These are phyloP conservation scores for Morphnarchus princeps DNA, from an alignment of 2,113 vertebrate genomes.

Conservation along the genomic window DNA sequence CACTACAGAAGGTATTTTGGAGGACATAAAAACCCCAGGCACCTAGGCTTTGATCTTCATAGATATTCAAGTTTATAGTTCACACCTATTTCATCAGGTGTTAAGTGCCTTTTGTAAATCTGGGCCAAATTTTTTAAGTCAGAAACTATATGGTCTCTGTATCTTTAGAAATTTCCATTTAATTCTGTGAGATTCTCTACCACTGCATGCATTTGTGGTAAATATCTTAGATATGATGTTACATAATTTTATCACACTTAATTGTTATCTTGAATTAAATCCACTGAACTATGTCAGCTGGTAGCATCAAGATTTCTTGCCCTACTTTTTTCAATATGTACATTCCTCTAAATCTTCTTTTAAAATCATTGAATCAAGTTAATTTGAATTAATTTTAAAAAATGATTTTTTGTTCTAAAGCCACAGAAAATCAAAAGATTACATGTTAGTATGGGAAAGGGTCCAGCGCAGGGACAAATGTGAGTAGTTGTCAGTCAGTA, in stretches of 20 bases:
- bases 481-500: background rate
- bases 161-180: background rate
- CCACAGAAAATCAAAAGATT: background rate
- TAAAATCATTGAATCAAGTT: background rate
- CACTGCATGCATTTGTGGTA: background rate
- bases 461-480: background rate
- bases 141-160: background rate
- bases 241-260: background rate
- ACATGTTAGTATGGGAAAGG: background rate
- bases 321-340: background rate
- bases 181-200: background rate
- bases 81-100: background rate
- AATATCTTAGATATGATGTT: background rate
- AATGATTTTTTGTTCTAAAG: background rate
- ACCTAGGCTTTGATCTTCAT: background rate
- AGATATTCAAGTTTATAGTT: background rate
- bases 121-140: background rate
- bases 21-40: background rate
- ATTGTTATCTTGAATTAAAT: background rate
- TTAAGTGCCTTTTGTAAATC: background rate
- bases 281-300: background rate
- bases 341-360: background rate
- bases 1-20: background rate
- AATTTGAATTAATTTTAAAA: background rate
- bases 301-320: background rate